Evolutionary conservation across 2,888 invertebrate genomes (phyloP), one percentile per base, ranked within the genome.

Genomic region (Mylabris sibirica): DNA sequence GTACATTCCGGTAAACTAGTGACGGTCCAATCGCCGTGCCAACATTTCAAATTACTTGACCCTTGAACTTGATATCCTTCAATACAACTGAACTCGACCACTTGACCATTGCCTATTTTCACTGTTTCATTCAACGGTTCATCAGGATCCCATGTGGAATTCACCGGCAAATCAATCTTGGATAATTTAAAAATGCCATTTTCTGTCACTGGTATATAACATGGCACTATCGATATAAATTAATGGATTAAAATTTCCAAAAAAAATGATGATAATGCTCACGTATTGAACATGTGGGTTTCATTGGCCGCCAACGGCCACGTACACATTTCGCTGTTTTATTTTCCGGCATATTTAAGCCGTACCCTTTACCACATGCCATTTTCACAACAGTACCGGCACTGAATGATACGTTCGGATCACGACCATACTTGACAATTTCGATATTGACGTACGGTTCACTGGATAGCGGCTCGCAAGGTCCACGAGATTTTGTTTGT

Each of bases 231-330:
- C 3, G 38, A 14, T 12, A 3, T 11, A 34, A n/a, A 63, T 17
- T 17, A 59, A n/a, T 24, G 26, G 60, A 6, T 68, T 22, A 17
- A 60, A 44, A n/a, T 44, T n/a, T 8, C n/a, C n/a, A n/a, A n/a
- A n/a, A n/a, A 2, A 38, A 38, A 38, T 12, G 14, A 38, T 38
- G 0, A 6, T 1, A 38, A 34, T 34, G 38, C 90, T 89, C 87
- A 94, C 94, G 87, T 79, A 95, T 92, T 79, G 91, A 87, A 83
- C 96, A 97, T 76, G 89, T 89, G 0, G 96, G 96, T 76, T 90
- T 91, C 71, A 90, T 89, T 0, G 95, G 95, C 77, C 91, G 93
- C 96, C 96, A 96, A 74, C 92, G 88, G 0, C 96, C 96, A 71
- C 93, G 88, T 3, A 92, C 90, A 82, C 97, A 97, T 78, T 91